A percentile compares a stretch with the other conserved stretches of the same genome.
phyloP scores from a whole-genome alignment of 2,113 vertebrate species.

The Protobothrops flavoviridis region DNA sequence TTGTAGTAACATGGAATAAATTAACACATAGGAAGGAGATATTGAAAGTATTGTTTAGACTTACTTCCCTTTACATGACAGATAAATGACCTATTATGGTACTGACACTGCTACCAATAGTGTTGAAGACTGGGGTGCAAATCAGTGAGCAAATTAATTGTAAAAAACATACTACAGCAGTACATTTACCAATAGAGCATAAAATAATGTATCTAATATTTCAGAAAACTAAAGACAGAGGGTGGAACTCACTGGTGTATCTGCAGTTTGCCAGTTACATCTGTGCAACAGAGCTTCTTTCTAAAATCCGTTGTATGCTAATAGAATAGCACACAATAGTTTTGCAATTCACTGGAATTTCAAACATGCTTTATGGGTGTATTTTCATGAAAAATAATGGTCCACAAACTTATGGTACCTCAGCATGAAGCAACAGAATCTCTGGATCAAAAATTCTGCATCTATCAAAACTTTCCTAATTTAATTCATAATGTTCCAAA shows the following conservation, averaged over 20 bases:
- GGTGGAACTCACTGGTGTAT: background rate
- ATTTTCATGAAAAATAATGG: background rate
- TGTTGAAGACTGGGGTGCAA: background rate
- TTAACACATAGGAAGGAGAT: no score
- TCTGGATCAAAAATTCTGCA: background rate
- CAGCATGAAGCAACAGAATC: background rate
- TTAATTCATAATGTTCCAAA: background rate
- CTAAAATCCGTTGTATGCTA: background rate
- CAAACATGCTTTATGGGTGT: background rate
- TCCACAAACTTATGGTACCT: background rate
- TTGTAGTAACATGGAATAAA: background rate
- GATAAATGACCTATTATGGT: background rate
- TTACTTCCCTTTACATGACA: background rate
- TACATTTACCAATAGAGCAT: background rate
- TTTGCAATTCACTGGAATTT: background rate
- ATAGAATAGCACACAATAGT: background rate
- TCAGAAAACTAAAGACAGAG: background rate
- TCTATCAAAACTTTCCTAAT: background rate
- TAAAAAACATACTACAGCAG: background rate
- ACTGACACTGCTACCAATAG: background rate
- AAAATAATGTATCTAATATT: background rate
- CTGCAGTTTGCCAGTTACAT: background rate
- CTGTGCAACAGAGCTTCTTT: background rate
- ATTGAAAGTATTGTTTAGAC: background rate
- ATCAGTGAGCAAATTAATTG: background rate